Base-by-base conservation (phyloP, 53 echinoderm and acorn worm species). In the Zoroaster sp. region DNA sequence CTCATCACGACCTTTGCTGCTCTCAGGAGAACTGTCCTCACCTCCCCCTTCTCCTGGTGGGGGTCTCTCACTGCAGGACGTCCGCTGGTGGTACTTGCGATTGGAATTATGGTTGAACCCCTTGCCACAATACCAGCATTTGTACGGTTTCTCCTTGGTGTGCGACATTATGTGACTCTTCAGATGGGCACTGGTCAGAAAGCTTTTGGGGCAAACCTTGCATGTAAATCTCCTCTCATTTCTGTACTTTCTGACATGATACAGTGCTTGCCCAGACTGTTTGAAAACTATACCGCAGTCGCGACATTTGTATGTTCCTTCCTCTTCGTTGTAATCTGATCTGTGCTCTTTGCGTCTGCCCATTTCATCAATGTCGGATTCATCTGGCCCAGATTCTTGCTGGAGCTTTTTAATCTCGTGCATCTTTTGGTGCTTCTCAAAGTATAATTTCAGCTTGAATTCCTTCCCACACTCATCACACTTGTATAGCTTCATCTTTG, bases 151-250 rank as follows among this genome's bases (percentile, higher is more conserved):
- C 67, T 81, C 81, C 39, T 81, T 81, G 15, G 81, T 81, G 41
- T 81, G 81, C 0, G 81, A 81, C 81, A 81, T 81, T 31, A 81
- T 81, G 67, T 81, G 81, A 63, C 81, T 81, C 66, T 81, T 81
- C 67, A 81, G 81, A 43, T 81, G 81, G 31, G 81, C 81, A 66
- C 81, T 81, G 66, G 81, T 81, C 68, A 81, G 67, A 66, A 81
- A 81, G 68, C 81, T 81, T 37, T 81, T 81, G 41, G 81, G 81
- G 28, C 81, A 81, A 1, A 81, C 81, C 81, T 81, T 81, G 66
- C 81, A 81, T 15, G 42, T 43, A 45, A 81, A 81, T 15, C 66
- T 81, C 67, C 81, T 66, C 38, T 81, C 81, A 23, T 81, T 81
- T 42, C 81, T 81, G n/a, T 81, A 81, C 81, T 81, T 81, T 28